A percentile compares a stretch with the other conserved stretches of the same genome.
These are phyloP conservation scores for Thunnus maccoyii DNA, from an alignment of 2,113 vertebrate species.

Conservation along the genomic window DNA sequence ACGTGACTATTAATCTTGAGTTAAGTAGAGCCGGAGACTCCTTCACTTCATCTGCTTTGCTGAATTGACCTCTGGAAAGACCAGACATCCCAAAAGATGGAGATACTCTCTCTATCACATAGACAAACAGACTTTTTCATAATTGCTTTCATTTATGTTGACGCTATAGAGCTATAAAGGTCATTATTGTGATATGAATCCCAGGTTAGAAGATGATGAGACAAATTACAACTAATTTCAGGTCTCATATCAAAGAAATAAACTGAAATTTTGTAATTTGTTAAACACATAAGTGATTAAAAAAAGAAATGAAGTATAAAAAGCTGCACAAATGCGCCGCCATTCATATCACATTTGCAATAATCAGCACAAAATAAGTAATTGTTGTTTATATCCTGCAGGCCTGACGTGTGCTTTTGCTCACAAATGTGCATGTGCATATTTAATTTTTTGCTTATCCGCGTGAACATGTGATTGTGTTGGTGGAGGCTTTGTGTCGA, in stretches of 20 bases:
- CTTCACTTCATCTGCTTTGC: slow-evolving; percentile 8
- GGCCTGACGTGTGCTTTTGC: slow-evolving; percentile 20
- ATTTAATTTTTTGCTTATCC: slow-evolving; percentile 25
- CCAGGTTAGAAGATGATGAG: too few species aligned
- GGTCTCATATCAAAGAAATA: too few species aligned
- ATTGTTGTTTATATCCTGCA: slow-evolving; percentile 40
- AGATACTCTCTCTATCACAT: background rate
- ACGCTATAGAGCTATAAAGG: too few species aligned
- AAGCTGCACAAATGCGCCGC: background rate
- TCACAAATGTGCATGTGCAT: slow-evolving; percentile 11
- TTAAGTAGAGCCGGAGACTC: slow-evolving; percentile 2
- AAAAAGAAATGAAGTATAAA: background rate
- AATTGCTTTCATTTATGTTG: background rate
- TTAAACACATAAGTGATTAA: too few species aligned
- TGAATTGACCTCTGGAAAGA: background rate
- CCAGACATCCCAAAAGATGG: background rate
- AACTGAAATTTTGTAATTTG: too few species aligned
- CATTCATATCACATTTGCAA: slow-evolving; percentile 1
- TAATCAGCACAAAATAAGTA: slow-evolving; percentile 35
- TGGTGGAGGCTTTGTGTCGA: slow-evolving; percentile 33
- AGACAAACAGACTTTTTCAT: background rate
- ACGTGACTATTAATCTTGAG: slow-evolving; percentile 32
- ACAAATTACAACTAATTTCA: background rate
- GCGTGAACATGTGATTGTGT: background rate
- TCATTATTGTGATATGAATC: too few species aligned